phyloP scores from a whole-genome alignment of 2,797 vertebrate genomes.

The Epinephelus awoara region DNA sequence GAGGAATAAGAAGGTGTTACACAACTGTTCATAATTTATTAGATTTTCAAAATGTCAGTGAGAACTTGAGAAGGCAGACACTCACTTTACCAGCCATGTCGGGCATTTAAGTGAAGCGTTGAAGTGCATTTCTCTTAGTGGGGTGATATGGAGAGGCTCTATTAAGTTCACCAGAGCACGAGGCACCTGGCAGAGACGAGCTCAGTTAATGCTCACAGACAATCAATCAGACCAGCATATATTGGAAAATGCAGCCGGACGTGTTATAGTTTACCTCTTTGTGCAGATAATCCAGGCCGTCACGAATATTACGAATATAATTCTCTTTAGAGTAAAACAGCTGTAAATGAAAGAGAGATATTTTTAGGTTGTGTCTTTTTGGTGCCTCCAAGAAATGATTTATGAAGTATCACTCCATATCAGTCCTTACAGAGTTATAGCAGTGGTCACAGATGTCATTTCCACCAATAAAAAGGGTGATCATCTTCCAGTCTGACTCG shows the following conservation, averaged over 20 bases:
- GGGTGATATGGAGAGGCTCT: slow-evolving; percentile 82
- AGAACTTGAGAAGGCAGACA: slow-evolving; percentile 2
- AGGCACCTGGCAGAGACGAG: slow-evolving; percentile 86
- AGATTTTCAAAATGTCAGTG: neutral
- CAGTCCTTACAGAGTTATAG: slow-evolving; percentile 88
- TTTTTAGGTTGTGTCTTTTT: neutral
- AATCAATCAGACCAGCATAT: neutral
- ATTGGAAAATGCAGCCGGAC: neutral
- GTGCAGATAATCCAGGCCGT: slow-evolving; percentile 91
- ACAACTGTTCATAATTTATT: slow-evolving; percentile 16
- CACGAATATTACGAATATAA: slow-evolving; percentile 82
- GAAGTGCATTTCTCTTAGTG: slow-evolving; percentile 86
- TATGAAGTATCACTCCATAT: neutral
- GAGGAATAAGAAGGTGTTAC: slow-evolving; percentile 19
- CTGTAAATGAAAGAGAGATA: slow-evolving; percentile 72
- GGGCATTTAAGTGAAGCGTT: slow-evolving; percentile 85
- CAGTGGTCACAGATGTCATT: slow-evolving; percentile 92
- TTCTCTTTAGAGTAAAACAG: slow-evolving; percentile 83
- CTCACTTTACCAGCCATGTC: slow-evolving; percentile 83
- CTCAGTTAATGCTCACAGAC: slow-evolving; percentile 2
- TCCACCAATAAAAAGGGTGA: slow-evolving; percentile 90
- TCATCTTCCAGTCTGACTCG: slow-evolving; percentile 92
- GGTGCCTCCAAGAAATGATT: neutral
- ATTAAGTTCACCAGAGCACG: slow-evolving; percentile 91
- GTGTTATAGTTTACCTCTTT: slow-evolving; percentile 80